Base-by-base conservation (phyloP, 2,888 invertebrate species). In the Cheilosia urbana region DNA sequence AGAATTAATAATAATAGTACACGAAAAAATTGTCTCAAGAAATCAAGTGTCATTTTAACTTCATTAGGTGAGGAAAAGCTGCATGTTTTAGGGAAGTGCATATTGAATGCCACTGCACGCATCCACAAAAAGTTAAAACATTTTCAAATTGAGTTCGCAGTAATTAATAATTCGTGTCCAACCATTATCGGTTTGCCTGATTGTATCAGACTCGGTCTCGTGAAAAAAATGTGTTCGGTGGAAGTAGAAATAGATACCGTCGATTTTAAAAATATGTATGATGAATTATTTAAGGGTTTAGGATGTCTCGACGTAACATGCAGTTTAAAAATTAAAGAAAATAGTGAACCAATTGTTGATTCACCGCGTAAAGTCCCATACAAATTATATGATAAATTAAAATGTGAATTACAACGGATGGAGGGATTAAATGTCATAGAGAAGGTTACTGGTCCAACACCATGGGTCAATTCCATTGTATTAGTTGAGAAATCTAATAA, bases 391-490 rank as follows among this genome's bases (percentile, higher is more conserved):
- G 19, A 37, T 15, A 17, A 6, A 2, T 21, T 58, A 6, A 37
- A 58, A 45, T 9, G n/a, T 24, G 42, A 60, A 60, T n/a, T 60
- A 13, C 6, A 21, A 3, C 60, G 60, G 11, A 60, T 60, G 60
- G 60, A 42, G 15, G 24, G 9, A 9, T 11, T 42, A 9, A 27
- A 42, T 15, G 60, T 84, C 2, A 87, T 87, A 19, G 45, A 49
- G 19, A 63, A 55, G 9, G 81, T 84, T 1, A 58, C 21, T 13
- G 87, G 84, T n/a, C 84, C 84, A 58, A 87, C 79, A n/a, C 58
- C 76, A 13, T 87, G 87, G 87, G 80, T 83, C 11, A 87, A 45
- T 66, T 87, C 72, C 4, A 83, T 87, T 66, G 87, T 87, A 1
- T 47, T 81, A 4, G 76, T 82, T 5, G 49, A 53, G 27, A 87